Evolutionary conservation across 2,888 invertebrate species (phyloP), one percentile per base, ranked within the genome.

Genomic region (Andrena hattorfiana): DNA sequence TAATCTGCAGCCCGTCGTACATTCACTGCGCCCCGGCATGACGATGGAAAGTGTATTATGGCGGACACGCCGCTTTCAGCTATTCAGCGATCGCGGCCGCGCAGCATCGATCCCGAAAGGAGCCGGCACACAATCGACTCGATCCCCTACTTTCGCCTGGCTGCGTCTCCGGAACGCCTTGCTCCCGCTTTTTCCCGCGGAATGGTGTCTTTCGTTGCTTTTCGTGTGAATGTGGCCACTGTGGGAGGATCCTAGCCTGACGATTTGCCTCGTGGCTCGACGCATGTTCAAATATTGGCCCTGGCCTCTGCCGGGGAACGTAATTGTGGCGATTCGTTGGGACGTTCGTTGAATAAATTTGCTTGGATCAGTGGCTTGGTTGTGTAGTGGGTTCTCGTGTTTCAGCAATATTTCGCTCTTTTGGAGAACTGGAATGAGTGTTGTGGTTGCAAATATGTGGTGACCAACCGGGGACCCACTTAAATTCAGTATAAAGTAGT

Each of bases 41-140:
- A 73, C 74, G 70, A 69, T 60, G 74, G 80, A 74, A 77, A 79
- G 80, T 84, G 71, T 82, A 82, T 84, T 82, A 84, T 67, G 77
- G 71, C 67, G 60, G 48, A 42, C 66, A 54, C 76, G 60, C 54
- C 68, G 68, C 77, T 77, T 70, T 77, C 77, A 70, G 77, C 79
- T 56, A 70, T 79, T 79, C 70, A 79, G 8, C 49, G 54, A 76
- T 67, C 30, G 56, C 32, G 8, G 16, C 16, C 54, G 23, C 35
- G 49, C 32, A 13, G 56, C 63, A 75, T 79, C 76, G 78, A 79
- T 79, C 64, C 49, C 56, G 56, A 56, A 75, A 75, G 32, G 30
- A 35, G 13, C 56, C 69, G 49, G 28, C 28, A 28, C 7, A n/a
- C 68, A 59, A 69, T 69, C 69, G 59, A 69, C 69, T 42, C 26